Percentiles rank a stretch among this genome's conserved stretches.
Conservation (phyloP, 2,113 vertebrate genomes). For the Cercocebus atys region DNA sequence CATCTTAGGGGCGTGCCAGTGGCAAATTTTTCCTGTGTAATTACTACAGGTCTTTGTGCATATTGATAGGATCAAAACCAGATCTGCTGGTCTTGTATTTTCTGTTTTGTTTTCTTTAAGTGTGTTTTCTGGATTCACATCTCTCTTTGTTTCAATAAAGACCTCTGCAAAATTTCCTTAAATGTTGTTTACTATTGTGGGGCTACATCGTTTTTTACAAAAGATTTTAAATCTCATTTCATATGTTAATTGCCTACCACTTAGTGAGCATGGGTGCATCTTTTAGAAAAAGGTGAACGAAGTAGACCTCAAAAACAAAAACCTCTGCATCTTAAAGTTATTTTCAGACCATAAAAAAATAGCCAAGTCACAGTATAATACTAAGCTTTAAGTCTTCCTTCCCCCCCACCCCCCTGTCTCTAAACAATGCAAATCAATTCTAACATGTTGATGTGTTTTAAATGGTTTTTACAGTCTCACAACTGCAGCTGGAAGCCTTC, state of each 20-base stretch:
- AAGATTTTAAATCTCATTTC: conserved; percentile 32
- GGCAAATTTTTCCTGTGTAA: background rate
- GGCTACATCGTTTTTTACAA: background rate
- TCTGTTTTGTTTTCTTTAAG: conserved; percentile 53
- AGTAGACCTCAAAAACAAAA: background rate
- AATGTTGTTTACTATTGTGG: background rate
- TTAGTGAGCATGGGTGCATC: background rate
- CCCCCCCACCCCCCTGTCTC: background rate
- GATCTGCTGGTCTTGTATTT: background rate
- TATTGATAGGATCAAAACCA: background rate
- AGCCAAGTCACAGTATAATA: background rate
- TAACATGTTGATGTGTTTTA: conserved; percentile 23
- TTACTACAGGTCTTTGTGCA: background rate
- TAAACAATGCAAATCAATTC: background rate
- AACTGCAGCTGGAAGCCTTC: background rate
- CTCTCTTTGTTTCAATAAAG: background rate
- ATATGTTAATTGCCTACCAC: background rate
- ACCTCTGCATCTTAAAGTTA: background rate
- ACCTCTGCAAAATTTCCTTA: background rate
- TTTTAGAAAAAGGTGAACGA: conserved; percentile 20
- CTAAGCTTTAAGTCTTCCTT: background rate
- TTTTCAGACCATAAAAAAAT: background rate
- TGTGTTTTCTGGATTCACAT: conserved; percentile 17
- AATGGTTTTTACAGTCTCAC: background rate
- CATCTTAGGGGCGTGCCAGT: background rate